These are phyloP conservation scores for Scalopus aquaticus DNA, from an alignment of 2,113 vertebrate species.

Conservation along the genomic window DNA sequence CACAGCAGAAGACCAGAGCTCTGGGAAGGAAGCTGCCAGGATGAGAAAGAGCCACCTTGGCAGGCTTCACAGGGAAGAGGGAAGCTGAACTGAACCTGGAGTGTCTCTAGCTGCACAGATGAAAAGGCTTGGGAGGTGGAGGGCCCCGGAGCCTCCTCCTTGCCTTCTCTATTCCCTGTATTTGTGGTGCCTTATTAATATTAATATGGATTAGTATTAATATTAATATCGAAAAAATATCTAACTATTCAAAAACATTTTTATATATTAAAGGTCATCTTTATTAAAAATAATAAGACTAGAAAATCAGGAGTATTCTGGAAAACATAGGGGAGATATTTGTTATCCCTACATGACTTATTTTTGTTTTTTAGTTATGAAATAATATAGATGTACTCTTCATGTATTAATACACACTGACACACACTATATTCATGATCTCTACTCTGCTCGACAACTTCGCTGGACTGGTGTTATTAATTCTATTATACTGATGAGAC, in stretches of 20 bases:
- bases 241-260: background rate
- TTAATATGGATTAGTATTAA: background rate
- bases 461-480: background rate
- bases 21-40: background rate
- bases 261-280: background rate
- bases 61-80: background rate
- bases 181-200: background rate
- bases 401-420: background rate
- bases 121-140: background rate
- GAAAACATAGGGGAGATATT: background rate
- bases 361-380: background rate
- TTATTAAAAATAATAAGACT: background rate
- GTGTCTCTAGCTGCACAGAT: background rate
- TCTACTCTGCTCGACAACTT: background rate
- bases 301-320: background rate
- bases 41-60: background rate
- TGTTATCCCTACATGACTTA: background rate
- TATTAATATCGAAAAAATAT: background rate
- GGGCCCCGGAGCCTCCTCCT: background rate
- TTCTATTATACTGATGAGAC: background rate
- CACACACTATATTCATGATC: background rate
- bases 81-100: background rate
- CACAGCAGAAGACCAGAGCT: background rate
- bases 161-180: background rate
- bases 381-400: background rate